A percentile compares a stretch with the other conserved stretches of the same genome.
Evolutionary conservation across 2,113 vertebrate species (phyloP).

Genomic region (Smithornis capensis): DNA sequence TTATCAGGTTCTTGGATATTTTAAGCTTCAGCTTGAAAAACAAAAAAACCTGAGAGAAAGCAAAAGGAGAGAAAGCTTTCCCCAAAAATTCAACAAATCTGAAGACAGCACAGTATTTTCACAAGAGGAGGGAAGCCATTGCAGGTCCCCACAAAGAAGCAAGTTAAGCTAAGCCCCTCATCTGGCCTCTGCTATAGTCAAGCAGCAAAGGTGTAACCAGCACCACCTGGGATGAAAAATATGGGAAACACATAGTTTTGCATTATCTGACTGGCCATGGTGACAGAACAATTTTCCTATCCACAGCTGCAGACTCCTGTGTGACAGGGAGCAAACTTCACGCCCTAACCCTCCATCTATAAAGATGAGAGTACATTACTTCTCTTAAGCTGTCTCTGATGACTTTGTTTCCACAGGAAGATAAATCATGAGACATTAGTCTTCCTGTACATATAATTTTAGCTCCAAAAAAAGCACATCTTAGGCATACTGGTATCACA

Average conservation of each 20-base stretch:
- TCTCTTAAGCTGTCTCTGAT: background rate
- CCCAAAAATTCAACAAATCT: background rate
- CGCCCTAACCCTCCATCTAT: background rate
- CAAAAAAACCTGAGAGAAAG: background rate
- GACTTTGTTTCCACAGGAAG: background rate
- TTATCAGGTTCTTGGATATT: background rate
- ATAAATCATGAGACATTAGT: background rate
- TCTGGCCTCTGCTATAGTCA: background rate
- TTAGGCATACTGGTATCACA: background rate
- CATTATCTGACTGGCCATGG: background rate
- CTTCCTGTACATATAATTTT: background rate
- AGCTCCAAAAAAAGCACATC: background rate
- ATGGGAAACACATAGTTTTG: background rate
- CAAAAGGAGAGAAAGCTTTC: background rate
- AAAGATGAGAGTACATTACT: background rate
- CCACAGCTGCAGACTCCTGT: background rate
- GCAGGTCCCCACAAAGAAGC: background rate
- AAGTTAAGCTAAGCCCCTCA: background rate
- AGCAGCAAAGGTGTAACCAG: background rate
- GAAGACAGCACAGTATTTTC: background rate
- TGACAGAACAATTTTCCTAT: fast-evolving
- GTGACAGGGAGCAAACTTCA: background rate
- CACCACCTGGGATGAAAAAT: background rate
- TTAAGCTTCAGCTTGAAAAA: background rate
- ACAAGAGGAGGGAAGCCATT: background rate